Base-by-base conservation (phyloP, 2,113 vertebrate genomes). In the Phalacrocorax pelagicus region DNA sequence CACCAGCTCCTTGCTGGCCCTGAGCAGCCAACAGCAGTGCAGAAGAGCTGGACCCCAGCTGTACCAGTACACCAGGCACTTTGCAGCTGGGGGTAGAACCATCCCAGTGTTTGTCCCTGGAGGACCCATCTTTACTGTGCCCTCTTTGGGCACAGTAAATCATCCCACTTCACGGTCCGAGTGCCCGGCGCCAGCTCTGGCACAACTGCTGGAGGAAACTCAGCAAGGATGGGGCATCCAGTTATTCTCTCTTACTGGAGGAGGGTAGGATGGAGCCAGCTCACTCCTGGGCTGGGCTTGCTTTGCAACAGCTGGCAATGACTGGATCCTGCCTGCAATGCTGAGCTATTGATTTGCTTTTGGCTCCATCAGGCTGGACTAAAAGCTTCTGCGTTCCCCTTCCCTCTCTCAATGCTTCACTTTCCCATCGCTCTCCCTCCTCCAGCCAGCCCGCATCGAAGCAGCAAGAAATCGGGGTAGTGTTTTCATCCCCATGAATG, bases 401-500 rank as follows among this genome's bases (percentile, higher is more conserved):
- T 88, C 70, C 62, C 67, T 82, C 72, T 42, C 71, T 90, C 29
- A 5, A 2, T 14, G 46, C 83, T 65, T 85, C 71, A 1, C 65
- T 88, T 93, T 87, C 92, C 92, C 94, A 85, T 36, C 7, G 0
- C 49, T 69, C 34, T 90, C 92, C 79, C 92, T 96, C 79, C 86
- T 92, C 91, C 86, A 30, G 15, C 80, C 80, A 94, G 59, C 71
- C 86, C 10, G 15, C 17, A 4, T 87, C 92, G 72, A 49, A 86
- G 92, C 51, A 0, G 86, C 12, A 1, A 93, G 94, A 71, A 75
- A 87, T 70, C 27, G 27, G 91, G 92, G 91, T 94, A 96, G 89
- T 51, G 9, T 96, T 94, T 92, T 93, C 90, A 92, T 91, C 82
- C 79, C 95, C 82, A 69, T 96, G 96, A 95, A 96, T 96, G 92